Conservation (phyloP, 2,113 vertebrate genomes). For the Mellivora capensis region DNA sequence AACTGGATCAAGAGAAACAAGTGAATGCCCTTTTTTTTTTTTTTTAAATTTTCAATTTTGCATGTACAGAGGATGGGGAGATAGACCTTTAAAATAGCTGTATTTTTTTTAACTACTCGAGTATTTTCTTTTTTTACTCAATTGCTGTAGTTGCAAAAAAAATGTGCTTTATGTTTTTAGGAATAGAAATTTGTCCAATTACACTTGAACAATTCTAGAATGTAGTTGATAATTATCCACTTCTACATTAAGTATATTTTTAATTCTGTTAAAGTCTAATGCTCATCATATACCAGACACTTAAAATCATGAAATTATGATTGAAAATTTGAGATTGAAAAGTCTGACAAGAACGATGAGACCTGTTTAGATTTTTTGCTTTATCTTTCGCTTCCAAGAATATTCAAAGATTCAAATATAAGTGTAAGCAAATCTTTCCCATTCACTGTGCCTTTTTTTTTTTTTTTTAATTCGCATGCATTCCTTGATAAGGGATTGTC, state of each 20-base stretch:
- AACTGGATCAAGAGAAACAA: neutral
- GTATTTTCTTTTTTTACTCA: neutral
- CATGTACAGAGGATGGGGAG: neutral
- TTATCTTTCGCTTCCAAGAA: neutral
- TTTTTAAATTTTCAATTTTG: neutral
- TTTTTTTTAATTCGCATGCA: neutral
- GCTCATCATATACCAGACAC: neutral
- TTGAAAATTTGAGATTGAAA: neutral
- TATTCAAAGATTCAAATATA: neutral
- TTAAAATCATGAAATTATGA: neutral
- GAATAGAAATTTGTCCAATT: neutral
- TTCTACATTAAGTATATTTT: conserved; percentile 22
- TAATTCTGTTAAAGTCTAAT: neutral
- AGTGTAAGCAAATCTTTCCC: neutral
- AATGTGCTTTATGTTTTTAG: neutral
- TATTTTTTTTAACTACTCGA: neutral
- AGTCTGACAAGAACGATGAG: neutral
- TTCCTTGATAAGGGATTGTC: neutral
- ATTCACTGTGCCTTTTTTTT: neutral
- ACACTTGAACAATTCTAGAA: neutral
- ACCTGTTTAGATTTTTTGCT: neutral
- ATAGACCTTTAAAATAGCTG: neutral
- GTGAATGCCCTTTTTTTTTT: neutral
- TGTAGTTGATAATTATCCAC: neutral
- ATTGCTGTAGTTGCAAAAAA: neutral